A percentile compares a stretch with the other conserved stretches of the same genome.
Evolutionary conservation across 2,888 invertebrate species (phyloP).

Genomic region (Mactromeris polynyma): DNA sequence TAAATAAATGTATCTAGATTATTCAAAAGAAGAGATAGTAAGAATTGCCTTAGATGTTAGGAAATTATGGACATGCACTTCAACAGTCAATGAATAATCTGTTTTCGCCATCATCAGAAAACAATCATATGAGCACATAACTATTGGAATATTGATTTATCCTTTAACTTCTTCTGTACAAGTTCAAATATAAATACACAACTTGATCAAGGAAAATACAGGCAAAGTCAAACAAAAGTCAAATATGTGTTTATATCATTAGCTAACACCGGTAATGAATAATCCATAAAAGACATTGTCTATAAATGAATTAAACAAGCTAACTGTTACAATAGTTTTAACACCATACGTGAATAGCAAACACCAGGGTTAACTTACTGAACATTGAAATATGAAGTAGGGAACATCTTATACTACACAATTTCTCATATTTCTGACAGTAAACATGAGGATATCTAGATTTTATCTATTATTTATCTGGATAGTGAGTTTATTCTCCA

Average conservation of each 20-base stretch:
- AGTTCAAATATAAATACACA: background rate
- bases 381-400: too few relatives aligned
- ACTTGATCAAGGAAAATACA: background rate
- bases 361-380: too few relatives aligned
- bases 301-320: background rate
- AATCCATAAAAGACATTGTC: background rate
- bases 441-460: constrained; percentile 14
- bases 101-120: too few relatives aligned
- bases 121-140: too few relatives aligned
- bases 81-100: too few relatives aligned
- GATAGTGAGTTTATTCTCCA: constrained; percentile 21
- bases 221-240: background rate
- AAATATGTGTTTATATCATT: background rate
- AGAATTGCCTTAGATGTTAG: too few relatives aligned
- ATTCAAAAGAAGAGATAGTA: too few relatives aligned
- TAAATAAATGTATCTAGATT: too few relatives aligned
- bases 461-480: constrained; percentile 21
- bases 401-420: too few relatives aligned
- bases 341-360: background rate
- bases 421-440: background rate
- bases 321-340: background rate
- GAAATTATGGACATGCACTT: too few relatives aligned
- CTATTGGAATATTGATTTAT: background rate
- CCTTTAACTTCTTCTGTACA: background rate
- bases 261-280: background rate